Evolutionary conservation across 2,797 vertebrate species (phyloP).

Genomic region (Sardinella longiceps): DNA sequence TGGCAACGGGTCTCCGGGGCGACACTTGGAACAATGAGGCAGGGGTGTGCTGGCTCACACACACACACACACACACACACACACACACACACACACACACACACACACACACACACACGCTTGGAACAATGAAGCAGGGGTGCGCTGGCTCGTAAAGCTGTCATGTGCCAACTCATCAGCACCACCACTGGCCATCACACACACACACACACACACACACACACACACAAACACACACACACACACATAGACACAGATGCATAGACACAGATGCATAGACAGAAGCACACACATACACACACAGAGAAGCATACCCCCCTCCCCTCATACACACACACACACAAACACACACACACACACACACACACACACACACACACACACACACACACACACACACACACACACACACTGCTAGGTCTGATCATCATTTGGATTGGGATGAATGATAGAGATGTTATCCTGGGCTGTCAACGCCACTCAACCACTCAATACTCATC

Average conservation of each 20-base stretch:
- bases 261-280: too few relatives aligned
- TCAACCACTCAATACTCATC: background rate
- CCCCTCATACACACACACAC: background rate
- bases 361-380: background rate
- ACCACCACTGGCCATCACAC: constrained; percentile 51
- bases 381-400: background rate
- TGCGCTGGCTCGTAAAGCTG: constrained; percentile 69
- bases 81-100: too few relatives aligned
- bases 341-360: background rate
- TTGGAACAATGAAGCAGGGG: too few relatives aligned
- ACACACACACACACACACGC: too few relatives aligned
- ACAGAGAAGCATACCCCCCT: too few relatives aligned
- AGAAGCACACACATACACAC: too few relatives aligned
- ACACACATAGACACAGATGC: too few relatives aligned
- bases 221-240: constrained; percentile 20
- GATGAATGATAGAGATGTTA: background rate
- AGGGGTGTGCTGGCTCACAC: too few relatives aligned
- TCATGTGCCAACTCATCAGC: constrained; percentile 63
- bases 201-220: constrained; percentile 43
- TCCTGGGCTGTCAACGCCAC: background rate
- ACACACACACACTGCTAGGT: background rate
- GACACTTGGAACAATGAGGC: constrained; percentile 61
- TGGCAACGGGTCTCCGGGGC: constrained; percentile 67
- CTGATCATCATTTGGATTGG: background rate
- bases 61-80: too few relatives aligned